Evolutionary conservation across 2,888 invertebrate species (phyloP).

Genomic region (Rhaphigaster nebulosa): DNA sequence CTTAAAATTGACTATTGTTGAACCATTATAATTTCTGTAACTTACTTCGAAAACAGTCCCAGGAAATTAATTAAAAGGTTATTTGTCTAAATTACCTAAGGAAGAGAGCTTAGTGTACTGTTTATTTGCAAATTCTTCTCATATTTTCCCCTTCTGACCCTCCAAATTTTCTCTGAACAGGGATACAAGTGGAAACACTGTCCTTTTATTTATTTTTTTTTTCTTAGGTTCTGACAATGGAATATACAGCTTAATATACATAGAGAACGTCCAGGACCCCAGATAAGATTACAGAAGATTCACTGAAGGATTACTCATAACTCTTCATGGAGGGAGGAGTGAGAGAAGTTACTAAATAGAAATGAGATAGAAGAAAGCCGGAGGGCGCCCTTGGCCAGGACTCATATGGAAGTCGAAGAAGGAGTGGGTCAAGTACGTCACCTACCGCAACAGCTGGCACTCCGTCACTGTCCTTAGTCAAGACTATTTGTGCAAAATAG

Average conservation of each 20-base stretch:
- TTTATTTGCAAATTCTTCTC: too few species aligned
- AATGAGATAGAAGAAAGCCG: slow-evolving; percentile 46
- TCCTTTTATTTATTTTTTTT: background rate
- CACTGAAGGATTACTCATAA: background rate
- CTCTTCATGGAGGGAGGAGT: background rate
- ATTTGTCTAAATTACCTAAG: background rate
- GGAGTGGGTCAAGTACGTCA: slow-evolving; percentile 58
- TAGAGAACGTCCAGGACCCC: too few species aligned
- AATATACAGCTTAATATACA: background rate
- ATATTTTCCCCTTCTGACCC: background rate
- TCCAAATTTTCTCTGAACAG: background rate
- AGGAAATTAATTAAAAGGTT: too few species aligned
- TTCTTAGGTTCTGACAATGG: background rate
- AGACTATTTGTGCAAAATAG: background rate
- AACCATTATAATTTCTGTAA: too few species aligned
- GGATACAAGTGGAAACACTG: background rate
- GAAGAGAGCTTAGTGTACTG: too few species aligned
- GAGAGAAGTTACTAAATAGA: slow-evolving; percentile 44
- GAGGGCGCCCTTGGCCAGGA: slow-evolving; percentile 47
- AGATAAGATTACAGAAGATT: background rate
- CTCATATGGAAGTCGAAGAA: slow-evolving; percentile 52
- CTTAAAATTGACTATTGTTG: too few species aligned
- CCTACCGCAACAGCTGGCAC: slow-evolving; percentile 32
- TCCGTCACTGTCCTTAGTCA: background rate
- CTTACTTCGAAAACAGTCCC: too few species aligned